A percentile compares a stretch with the other conserved stretches of the same genome.
phyloP scores from a whole-genome alignment of 2,888 invertebrate genomes.

The Octonoba sinensis region DNA sequence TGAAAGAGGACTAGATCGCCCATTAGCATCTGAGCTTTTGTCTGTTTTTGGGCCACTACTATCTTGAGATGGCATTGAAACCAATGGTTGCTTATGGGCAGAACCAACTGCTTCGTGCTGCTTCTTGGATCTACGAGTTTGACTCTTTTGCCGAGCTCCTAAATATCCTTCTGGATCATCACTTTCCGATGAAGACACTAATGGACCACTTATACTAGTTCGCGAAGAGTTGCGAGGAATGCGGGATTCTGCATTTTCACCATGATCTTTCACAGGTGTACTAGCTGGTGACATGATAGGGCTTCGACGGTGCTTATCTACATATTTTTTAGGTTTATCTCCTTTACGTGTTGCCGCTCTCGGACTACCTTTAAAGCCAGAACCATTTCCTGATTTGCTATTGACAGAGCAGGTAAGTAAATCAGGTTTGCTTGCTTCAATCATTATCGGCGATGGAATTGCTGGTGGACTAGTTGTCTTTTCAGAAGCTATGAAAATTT shows the following conservation, averaged over 20 bases:
- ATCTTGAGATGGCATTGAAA: constrained; percentile 39
- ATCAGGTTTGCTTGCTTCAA: constrained; percentile 43
- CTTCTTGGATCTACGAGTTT: constrained; percentile 32
- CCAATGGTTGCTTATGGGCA: constrained; percentile 21
- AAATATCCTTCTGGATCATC: constrained; percentile 46
- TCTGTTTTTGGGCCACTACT: constrained; percentile 38
- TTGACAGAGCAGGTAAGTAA: constrained; percentile 38
- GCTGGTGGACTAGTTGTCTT: constrained; percentile 5
- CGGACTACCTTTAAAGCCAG: constrained; percentile 44
- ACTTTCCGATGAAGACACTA: constrained; percentile 56
- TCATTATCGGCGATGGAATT: constrained; percentile 9
- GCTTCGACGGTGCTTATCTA: constrained; percentile 45
- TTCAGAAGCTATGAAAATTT: constrained; percentile 69
- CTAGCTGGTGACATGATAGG: constrained; percentile 52
- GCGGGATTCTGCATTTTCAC: constrained; percentile 32
- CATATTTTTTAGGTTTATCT: constrained; percentile 46
- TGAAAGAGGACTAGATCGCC: constrained; percentile 42
- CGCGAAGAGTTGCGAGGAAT: constrained; percentile 56
- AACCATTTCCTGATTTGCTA: constrained; percentile 13
- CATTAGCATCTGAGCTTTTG: constrained; percentile 46
- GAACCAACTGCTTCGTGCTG: constrained; percentile 10
- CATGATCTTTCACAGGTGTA: constrained; percentile 47
- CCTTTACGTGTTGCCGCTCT: constrained; percentile 32
- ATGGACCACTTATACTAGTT: constrained; percentile 44
- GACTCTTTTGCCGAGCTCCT: constrained; percentile 30